Conservation (phyloP, 2,113 vertebrate genomes). For the Tetrax tetrax region DNA sequence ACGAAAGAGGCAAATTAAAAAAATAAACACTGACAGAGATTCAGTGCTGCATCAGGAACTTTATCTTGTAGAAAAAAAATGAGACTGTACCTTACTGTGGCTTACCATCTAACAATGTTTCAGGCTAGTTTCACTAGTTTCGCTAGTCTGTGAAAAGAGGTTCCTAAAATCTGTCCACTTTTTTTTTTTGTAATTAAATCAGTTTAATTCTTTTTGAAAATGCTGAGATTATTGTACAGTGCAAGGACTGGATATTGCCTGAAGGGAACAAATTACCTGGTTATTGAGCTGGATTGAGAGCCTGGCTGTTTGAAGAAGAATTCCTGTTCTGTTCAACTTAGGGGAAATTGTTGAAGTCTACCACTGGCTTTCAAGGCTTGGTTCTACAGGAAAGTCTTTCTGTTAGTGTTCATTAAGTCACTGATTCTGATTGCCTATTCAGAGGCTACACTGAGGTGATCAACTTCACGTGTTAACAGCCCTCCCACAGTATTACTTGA, state of each 20-base stretch:
- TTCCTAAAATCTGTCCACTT: too few species aligned
- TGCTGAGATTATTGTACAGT: not conserved
- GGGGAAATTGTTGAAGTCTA: not conserved
- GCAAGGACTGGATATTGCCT: not conserved
- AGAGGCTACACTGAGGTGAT: not conserved
- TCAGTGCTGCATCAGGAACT: too few species aligned
- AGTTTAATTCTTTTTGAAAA: not conserved
- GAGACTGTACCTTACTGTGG: too few species aligned
- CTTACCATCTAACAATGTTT: too few species aligned
- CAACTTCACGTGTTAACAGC: not conserved
- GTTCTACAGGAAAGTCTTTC: not conserved
- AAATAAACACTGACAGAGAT: not conserved
- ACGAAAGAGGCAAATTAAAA: not conserved
- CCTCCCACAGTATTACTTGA: not conserved
- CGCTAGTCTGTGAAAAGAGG: too few species aligned
- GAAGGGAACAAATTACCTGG: not conserved
- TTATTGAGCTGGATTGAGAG: not conserved
- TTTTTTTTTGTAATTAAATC: not conserved
- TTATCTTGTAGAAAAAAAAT: too few species aligned
- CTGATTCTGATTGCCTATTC: not conserved
- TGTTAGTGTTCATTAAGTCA: not conserved
- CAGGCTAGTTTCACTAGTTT: too few species aligned
- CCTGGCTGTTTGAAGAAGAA: not conserved
- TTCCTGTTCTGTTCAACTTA: not conserved
- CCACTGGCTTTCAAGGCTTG: not conserved